Evolutionary conservation across 2,113 vertebrate genomes (phyloP).

Genomic region (Xiphorhynchus elegans): DNA sequence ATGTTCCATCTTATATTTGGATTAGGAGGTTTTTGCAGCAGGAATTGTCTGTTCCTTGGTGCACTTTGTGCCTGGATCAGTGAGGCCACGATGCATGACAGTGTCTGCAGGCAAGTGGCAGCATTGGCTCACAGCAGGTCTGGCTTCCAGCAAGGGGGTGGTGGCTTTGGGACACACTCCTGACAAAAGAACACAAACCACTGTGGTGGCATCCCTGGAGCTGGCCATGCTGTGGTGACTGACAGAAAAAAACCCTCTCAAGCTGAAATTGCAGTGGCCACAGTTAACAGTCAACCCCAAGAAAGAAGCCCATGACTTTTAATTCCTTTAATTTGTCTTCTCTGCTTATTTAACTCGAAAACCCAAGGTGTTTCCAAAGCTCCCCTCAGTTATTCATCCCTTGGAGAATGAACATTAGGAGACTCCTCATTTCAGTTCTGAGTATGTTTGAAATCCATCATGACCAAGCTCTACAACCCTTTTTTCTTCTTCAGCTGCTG

Average conservation of each 20-base stretch:
- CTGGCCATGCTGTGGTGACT: neutral
- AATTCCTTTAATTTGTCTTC: neutral
- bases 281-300: fast-evolving
- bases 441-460: neutral
- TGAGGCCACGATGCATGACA: neutral
- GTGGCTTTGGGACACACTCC: neutral
- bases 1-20: neutral
- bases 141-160: neutral
- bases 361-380: neutral
- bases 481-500: neutral
- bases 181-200: neutral
- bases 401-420: neutral
- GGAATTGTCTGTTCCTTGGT: neutral
- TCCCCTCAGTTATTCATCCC: neutral
- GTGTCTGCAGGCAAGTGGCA: neutral
- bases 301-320: neutral
- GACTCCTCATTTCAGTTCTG: neutral
- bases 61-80: neutral
- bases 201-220: neutral
- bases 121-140: neutral
- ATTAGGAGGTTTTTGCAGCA: neutral
- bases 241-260: neutral
- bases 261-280: neutral
- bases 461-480: neutral
- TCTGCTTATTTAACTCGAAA: neutral